These are phyloP conservation scores for Brachionus angularis DNA, from an alignment of 1,140 invertebrate species.

Conservation along the genomic window DNA sequence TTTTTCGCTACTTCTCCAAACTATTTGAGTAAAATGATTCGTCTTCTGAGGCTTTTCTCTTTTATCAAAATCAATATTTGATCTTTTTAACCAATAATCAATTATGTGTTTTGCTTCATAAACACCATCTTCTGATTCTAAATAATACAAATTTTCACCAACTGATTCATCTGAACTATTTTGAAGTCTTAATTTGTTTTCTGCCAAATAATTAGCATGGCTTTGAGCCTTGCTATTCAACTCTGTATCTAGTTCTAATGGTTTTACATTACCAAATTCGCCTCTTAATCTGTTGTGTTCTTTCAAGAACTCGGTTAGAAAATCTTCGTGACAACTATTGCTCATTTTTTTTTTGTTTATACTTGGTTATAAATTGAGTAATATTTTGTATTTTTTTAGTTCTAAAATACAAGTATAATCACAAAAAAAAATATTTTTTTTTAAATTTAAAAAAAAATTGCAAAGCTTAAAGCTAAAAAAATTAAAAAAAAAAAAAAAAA, in stretches of 20 bases:
- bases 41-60: background rate
- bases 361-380: too few relatives aligned
- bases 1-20: conserved; percentile 14
- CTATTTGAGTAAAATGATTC: conserved; percentile 43
- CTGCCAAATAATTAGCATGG: conserved; percentile 14
- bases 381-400: too few relatives aligned
- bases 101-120: conserved; percentile 18
- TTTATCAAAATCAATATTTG: conserved; percentile 3
- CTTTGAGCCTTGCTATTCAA: background rate
- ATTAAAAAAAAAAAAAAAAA: conserved; percentile 4
- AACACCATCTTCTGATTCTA: conserved; percentile 33
- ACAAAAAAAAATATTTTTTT: too few relatives aligned
- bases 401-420: too few relatives aligned
- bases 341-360: conserved; percentile 26
- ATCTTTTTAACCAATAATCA: conserved; percentile 30
- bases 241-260: conserved; percentile 1
- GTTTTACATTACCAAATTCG: conserved; percentile 6
- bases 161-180: conserved; percentile 25
- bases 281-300: conserved; percentile 37
- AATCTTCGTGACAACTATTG: background rate
- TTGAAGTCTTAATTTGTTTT: conserved; percentile 10
- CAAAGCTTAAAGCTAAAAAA: too few relatives aligned
- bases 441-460: conserved; percentile 14
- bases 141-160: conserved; percentile 41
- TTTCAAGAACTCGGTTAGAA: background rate